A percentile compares a stretch with the other conserved stretches of the same genome.
These are phyloP conservation scores for Acanthaster planci DNA, from an alignment of 35 echinoderm and acorn worm species.

Conservation along the genomic window DNA sequence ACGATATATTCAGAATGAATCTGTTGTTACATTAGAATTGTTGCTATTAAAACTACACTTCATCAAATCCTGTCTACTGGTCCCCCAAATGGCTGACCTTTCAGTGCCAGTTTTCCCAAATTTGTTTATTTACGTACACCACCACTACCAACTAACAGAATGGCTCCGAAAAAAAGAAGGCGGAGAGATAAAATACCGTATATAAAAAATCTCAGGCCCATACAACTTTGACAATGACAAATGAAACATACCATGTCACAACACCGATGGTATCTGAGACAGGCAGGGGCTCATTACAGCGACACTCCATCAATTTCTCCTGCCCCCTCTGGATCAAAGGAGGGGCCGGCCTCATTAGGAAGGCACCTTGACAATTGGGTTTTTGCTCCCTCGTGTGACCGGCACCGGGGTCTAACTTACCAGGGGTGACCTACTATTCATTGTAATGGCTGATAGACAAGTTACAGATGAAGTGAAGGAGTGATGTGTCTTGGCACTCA, in stretches of 20 bases:
- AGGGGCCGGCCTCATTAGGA: constrained; percentile 26
- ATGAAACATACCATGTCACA: constrained; percentile 26
- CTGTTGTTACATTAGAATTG: too few relatives aligned
- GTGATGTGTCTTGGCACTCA: background rate
- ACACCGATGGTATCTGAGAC: background rate
- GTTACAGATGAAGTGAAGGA: constrained; percentile 5
- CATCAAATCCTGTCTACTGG: too few relatives aligned
- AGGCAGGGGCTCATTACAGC: constrained; percentile 3
- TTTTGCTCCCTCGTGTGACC: background rate
- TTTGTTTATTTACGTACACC: constrained; percentile 24
- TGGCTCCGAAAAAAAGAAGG: background rate
- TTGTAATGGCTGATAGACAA: constrained; percentile 6
- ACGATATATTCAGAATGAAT: too few relatives aligned
- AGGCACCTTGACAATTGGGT: constrained; percentile 1
- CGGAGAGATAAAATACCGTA: too few relatives aligned
- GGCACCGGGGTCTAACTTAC: constrained; percentile 6
- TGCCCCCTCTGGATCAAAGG: constrained; percentile 24
- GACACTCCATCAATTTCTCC: constrained; percentile 19
- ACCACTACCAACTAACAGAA: background rate
- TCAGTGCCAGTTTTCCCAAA: constrained; percentile 8
- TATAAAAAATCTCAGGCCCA: too few relatives aligned
- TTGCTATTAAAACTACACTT: too few relatives aligned
- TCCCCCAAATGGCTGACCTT: background rate
- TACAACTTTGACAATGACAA: background rate
- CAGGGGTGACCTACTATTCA: constrained; percentile 22